Evolutionary conservation across 1,140 invertebrate genomes (phyloP), one percentile per base, ranked within the genome.

Genomic region (Drosophila arawakana): DNA sequence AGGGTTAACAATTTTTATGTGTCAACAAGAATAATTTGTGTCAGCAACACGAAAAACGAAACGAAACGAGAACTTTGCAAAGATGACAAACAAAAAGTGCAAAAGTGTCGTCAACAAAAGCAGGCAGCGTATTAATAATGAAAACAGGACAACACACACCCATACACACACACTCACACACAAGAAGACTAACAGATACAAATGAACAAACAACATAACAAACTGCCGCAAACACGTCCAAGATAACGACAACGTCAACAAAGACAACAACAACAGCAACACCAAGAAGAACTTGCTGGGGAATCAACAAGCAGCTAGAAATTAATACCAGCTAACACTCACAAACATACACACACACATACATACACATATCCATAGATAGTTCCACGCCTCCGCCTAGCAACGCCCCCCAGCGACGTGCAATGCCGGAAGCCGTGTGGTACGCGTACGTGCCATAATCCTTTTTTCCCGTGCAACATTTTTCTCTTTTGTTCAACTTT

Each of bases 1-100:
- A 80, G 83, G 83, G 83, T 83, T 88, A 69, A 88, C 80, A 73
- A 88, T 86, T 86, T 86, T 86, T 86, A 86, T 86, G 76, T 86
- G 83, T 86, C 83, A 86, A 88, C 83, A 86, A 86, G 83, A 86
- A 88, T 86, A 86, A 88, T 86, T 86, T 77, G 83, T 86, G 83
- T 80, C 83, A 80, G 75, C 78, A 78, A 78, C 79, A 81, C 68
- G 70, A 58, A 60, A 68, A 61, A 50, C 44, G 52, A 58, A 50
- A 58, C 49, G 30, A 47, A 25, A 47, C 62, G 66, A 60, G 30
- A 66, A 73, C 78, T 88, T 76, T 54, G 63, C 82, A 71, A 76
- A 69, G 78, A 88, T 86, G 74, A 61, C 66, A 50, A 71, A 72
- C 46, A 71, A 65, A 66, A 73, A 70, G 63, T 44, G 50, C 50